A percentile compares a stretch with the other conserved stretches of the same genome.
Evolutionary conservation across 2,797 vertebrate species (phyloP).

Genomic region (Myotis daubentonii): DNA sequence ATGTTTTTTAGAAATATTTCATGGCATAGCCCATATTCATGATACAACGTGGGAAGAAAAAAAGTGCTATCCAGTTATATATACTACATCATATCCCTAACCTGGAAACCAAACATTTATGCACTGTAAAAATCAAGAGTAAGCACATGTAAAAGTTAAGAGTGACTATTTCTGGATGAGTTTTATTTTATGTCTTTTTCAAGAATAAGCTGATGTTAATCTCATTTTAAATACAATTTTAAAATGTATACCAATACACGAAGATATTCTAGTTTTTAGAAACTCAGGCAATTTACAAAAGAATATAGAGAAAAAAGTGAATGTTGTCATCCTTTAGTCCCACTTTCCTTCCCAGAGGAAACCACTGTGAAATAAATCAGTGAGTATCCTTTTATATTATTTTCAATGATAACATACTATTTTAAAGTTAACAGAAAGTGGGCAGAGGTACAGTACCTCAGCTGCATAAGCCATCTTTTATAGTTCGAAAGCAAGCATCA

Average conservation of each 20-base stretch:
- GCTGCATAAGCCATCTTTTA: not conserved
- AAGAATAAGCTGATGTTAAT: not conserved
- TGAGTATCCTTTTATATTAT: not conserved
- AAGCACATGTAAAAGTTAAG: not conserved
- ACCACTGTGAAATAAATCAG: not conserved
- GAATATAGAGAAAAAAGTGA: not conserved
- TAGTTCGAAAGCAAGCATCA: not conserved
- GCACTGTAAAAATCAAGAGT: not conserved
- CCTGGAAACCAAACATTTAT: not conserved
- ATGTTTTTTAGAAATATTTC: not conserved
- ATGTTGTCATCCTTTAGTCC: not conserved
- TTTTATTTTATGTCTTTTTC: constrained; percentile 42
- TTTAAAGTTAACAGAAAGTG: not conserved
- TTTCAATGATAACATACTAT: not conserved
- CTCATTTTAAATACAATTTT: not conserved
- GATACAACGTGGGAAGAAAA: not conserved
- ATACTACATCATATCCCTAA: not conserved
- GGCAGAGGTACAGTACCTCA: not conserved
- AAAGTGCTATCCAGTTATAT: not conserved
- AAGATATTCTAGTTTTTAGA: constrained; percentile 18
- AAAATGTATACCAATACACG: not conserved
- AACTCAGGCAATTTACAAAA: not conserved
- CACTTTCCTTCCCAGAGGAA: constrained; percentile 5
- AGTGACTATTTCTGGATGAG: not conserved
- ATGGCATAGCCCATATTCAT: not conserved